Percentiles rank a stretch among this genome's conserved stretches.
Evolutionary conservation across 2,797 vertebrate genomes (phyloP).

Genomic region (Chaenodraco wilsoni): DNA sequence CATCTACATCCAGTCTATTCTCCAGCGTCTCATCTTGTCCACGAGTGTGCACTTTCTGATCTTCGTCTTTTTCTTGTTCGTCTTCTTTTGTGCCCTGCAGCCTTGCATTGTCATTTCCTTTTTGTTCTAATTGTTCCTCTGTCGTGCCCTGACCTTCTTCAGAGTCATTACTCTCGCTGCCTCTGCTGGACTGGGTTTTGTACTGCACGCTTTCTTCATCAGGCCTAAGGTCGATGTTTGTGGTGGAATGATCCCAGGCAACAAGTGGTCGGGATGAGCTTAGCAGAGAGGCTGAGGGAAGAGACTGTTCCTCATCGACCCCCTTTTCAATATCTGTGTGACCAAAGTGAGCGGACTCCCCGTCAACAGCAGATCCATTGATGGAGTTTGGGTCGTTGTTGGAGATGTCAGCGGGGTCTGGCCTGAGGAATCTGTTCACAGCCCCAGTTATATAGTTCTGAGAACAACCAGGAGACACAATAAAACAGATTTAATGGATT

Average conservation of each 20-base stretch:
- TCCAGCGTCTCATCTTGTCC: neutral
- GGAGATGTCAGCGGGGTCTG: constrained; percentile 35
- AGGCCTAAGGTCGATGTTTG: constrained; percentile 8
- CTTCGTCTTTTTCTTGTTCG: neutral
- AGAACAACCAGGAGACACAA: constrained; percentile 30
- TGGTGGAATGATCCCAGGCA: constrained; percentile 41
- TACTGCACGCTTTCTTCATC: constrained; percentile 11
- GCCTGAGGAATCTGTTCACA: constrained; percentile 76
- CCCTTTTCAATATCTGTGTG: neutral
- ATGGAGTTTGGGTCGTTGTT: constrained; percentile 20
- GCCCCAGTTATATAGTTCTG: constrained; percentile 77
- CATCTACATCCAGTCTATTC: neutral
- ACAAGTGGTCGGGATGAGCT: constrained; percentile 21
- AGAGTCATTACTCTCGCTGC: constrained; percentile 5
- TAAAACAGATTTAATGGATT: neutral
- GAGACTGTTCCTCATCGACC: constrained; percentile 27
- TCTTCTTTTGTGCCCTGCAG: neutral
- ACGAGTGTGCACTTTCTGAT: accelerated
- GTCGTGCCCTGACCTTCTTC: neutral
- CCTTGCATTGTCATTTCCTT: constrained; percentile 16
- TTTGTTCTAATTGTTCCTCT: constrained; percentile 26
- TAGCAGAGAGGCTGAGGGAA: neutral
- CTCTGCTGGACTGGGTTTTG: constrained; percentile 12
- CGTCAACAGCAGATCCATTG: constrained; percentile 31
- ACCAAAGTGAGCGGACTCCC: neutral